phyloP scores from a whole-genome alignment of 2,888 invertebrate species.

The Tetragnatha montana region DNA sequence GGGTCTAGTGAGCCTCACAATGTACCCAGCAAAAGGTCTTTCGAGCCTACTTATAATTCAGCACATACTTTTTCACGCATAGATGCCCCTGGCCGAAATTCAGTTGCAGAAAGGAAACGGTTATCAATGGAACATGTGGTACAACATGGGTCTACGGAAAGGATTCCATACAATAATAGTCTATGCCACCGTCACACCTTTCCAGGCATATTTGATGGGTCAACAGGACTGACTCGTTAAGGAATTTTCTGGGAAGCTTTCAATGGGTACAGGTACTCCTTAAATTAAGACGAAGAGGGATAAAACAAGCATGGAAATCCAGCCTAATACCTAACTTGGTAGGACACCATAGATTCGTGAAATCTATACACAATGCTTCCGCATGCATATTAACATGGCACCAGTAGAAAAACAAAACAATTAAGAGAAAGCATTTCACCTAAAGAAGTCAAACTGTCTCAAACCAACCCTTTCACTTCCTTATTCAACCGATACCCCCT shows the following conservation, averaged over 20 bases:
- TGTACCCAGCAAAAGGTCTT: not conserved
- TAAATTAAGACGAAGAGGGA: too few species aligned
- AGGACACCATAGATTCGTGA: too few species aligned
- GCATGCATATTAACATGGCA: too few species aligned
- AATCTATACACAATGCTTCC: too few species aligned
- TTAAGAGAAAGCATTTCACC: too few species aligned
- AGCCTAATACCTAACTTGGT: too few species aligned
- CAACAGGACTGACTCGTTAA: not conserved
- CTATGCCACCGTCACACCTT: not conserved
- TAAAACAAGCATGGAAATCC: too few species aligned
- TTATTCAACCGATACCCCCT: too few species aligned
- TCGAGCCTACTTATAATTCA: not conserved
- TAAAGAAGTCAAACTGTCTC: too few species aligned
- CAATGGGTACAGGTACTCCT: too few species aligned
- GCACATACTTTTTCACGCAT: not conserved
- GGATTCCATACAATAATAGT: not conserved
- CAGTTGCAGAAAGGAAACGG: not conserved
- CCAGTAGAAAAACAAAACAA: too few species aligned
- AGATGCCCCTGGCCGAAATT: not conserved
- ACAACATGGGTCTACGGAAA: not conserved
- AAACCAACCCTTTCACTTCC: too few species aligned
- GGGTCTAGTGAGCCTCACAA: not conserved
- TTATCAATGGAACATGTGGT: not conserved
- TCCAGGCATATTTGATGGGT: not conserved
- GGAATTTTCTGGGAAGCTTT: not conserved